phyloP scores from a whole-genome alignment of 2,888 invertebrate genomes.

The Julus scanicus region DNA sequence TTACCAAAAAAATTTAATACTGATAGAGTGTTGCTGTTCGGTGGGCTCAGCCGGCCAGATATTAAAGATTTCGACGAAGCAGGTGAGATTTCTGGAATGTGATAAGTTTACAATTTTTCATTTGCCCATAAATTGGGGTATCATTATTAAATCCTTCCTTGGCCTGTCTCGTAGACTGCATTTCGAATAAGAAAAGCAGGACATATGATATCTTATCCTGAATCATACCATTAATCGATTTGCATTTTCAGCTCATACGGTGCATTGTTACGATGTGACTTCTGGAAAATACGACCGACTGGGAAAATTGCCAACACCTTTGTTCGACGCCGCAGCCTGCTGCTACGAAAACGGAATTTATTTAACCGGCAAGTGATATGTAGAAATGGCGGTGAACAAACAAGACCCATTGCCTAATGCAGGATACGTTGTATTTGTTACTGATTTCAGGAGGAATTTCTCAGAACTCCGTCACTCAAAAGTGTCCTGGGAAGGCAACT shows the following conservation, averaged over 20 bases:
- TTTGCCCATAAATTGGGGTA: too few relatives aligned
- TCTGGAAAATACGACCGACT: not conserved
- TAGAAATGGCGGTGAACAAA: not conserved
- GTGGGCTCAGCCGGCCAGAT: not conserved
- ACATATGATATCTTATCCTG: not conserved
- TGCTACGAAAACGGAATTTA: slow-evolving; percentile 30
- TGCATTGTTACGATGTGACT: slow-evolving; percentile 23
- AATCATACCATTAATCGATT: not conserved
- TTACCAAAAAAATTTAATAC: not conserved
- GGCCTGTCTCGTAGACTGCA: not conserved
- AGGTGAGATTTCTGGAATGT: not conserved
- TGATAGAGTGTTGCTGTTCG: not conserved
- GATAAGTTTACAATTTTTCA: too few relatives aligned
- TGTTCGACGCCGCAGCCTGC: slow-evolving; percentile 31
- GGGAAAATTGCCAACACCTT: slow-evolving; percentile 37
- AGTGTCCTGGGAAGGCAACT: not conserved
- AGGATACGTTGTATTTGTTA: not conserved
- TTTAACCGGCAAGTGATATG: not conserved
- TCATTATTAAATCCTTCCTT: not conserved
- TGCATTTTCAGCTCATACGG: not conserved
- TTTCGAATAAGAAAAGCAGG: not conserved
- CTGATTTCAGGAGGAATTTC: not conserved
- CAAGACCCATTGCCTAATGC: not conserved
- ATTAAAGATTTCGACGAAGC: not conserved
- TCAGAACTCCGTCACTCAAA: not conserved